Evolutionary conservation across 1,140 invertebrate genomes (phyloP).

Genomic region (Bicyclus anynana): DNA sequence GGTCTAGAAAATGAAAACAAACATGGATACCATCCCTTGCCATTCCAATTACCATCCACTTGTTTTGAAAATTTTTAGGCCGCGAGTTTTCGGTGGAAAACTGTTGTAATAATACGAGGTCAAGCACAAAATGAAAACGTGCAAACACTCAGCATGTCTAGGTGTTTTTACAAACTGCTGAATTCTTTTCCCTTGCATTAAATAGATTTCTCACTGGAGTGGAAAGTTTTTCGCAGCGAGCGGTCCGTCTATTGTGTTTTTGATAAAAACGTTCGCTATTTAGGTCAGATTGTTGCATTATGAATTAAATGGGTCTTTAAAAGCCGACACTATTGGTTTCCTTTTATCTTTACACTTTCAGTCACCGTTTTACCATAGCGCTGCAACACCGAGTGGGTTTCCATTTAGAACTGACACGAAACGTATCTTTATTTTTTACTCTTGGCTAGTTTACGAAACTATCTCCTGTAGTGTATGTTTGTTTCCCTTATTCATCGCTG

Average conservation of each 20-base stretch:
- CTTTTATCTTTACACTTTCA: no score
- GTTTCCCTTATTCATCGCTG: no score
- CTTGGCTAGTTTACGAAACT: no score
- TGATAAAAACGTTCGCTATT: slow-evolving; percentile 1
- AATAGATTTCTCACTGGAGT: slow-evolving; percentile 10
- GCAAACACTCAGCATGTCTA: slow-evolving; percentile 10
- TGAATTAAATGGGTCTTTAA: not conserved
- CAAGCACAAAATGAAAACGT: slow-evolving; percentile 12
- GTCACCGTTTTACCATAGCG: no score
- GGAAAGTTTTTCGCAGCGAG: slow-evolving; percentile 5
- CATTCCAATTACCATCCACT: no score
- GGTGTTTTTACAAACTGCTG: slow-evolving; percentile 6
- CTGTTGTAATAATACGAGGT: slow-evolving; percentile 8
- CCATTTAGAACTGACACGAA: no score
- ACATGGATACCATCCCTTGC: no score
- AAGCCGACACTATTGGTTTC: not conserved
- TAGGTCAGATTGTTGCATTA: not conserved
- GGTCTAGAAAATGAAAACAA: no score
- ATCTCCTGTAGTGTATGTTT: no score
- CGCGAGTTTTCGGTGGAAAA: not conserved
- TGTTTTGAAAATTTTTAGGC: not conserved
- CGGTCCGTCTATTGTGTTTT: slow-evolving; percentile 1
- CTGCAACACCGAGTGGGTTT: no score
- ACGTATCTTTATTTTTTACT: no score
- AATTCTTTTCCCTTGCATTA: slow-evolving; percentile 10